Evolutionary conservation across 2,797 vertebrate species (phyloP), one percentile per base, ranked within the genome.

Genomic region (Chromis chromis): DNA sequence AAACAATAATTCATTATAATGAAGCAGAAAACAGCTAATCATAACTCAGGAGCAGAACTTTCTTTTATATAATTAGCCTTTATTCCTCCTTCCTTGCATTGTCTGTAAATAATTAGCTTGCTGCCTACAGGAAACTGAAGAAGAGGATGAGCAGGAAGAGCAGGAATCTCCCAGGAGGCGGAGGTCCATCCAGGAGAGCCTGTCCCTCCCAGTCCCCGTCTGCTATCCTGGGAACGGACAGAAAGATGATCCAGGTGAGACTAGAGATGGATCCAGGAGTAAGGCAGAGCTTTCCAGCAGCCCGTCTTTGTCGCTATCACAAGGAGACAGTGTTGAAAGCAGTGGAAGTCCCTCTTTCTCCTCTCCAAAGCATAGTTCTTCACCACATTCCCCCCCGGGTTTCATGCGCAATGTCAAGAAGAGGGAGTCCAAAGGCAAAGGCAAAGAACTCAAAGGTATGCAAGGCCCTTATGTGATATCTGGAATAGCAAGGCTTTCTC

Each of bases 361-460:
- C 17, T 70, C 94, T 63, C 87, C 90, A 52, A 95, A 94, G 86
- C 95, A 96, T 80, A 78, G 82, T 39, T 80, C 83, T 70, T 87
- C 92, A 49, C 86, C 94, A 69, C 93, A 87, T 64, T 96, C 94
- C 76, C 94, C 96, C 70, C 84, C 93, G 16, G 95, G 92, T 25
- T 88, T 94, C 52, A 87, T 92, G 84, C 93, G 89, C 53, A 96
- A 87, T 31, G 88, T 92, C 53, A 98, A 96, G 88, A 96, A 95
- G 89, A 95, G 90, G 87, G 96, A 97, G 88, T 91, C 92, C 66
- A 97, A 97, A 91, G 95, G 94, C 65, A 96, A 95, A 77, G 46
- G 74, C 69, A 94, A 94, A 91, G 95, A 94, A 53, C 59, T 80
- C 53, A 96, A 96, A 95, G 97, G 97, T 97, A 86, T 50, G 25